These are phyloP conservation scores for Apoderus coryli DNA, from an alignment of 2,888 invertebrate species.

Conservation along the genomic window DNA sequence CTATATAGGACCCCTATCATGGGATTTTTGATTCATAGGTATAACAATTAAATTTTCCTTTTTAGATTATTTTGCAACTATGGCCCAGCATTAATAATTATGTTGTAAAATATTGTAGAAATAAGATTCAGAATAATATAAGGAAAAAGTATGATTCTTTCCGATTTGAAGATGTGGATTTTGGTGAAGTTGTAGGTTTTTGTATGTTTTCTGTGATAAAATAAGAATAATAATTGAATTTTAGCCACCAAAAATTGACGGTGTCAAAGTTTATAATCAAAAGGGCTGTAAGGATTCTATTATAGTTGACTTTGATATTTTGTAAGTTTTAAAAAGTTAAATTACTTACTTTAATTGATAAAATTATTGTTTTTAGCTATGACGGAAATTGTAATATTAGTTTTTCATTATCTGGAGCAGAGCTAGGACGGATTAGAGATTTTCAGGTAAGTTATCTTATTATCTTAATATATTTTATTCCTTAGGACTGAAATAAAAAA, in stretches of 20 bases:
- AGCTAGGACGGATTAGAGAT: slow-evolving; percentile 60
- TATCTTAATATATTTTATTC: background rate
- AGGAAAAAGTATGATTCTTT: slow-evolving; percentile 25
- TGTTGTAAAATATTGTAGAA: slow-evolving; percentile 22
- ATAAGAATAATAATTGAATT: slow-evolving; percentile 19
- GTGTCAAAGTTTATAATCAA: slow-evolving; percentile 88
- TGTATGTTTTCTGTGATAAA: slow-evolving; percentile 2
- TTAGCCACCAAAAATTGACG: slow-evolving; percentile 83
- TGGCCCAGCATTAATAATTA: slow-evolving; percentile 24
- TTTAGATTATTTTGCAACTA: slow-evolving; percentile 23
- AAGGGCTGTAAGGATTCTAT: slow-evolving; percentile 83
- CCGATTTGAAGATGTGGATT: slow-evolving; percentile 25
- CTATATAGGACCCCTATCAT: too few relatives aligned
- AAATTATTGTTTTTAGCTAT: slow-evolving; percentile 47
- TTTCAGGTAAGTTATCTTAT: slow-evolving; percentile 42
- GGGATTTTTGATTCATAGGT: too few relatives aligned
- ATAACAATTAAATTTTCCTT: too few relatives aligned
- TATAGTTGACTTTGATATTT: slow-evolving; percentile 87
- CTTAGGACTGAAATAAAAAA: slow-evolving; percentile 2
- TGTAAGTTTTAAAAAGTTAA: slow-evolving; percentile 43
- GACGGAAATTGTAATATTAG: slow-evolving; percentile 92
- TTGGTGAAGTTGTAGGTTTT: slow-evolving; percentile 21
- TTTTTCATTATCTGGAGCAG: slow-evolving; percentile 68
- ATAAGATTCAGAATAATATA: slow-evolving; percentile 23
- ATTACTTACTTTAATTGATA: slow-evolving; percentile 1